Evolutionary conservation across 2,113 vertebrate species (phyloP).

Genomic region (Thryonomys swinderianus): DNA sequence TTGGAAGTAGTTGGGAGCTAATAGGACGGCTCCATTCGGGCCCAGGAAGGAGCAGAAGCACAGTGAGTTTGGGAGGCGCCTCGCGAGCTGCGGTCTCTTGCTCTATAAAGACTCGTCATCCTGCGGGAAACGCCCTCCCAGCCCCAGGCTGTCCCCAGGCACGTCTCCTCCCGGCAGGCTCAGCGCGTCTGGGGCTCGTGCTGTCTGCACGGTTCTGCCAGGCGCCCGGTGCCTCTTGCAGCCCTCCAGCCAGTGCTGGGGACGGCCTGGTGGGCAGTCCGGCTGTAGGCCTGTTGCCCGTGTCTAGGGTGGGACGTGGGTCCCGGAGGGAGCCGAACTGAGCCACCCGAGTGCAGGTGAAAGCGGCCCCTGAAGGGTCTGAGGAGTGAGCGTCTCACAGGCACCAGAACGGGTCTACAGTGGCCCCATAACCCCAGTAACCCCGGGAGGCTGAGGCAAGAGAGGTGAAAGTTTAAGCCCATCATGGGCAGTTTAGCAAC

Average conservation of each 20-base stretch:
- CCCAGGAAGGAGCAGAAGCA: rapidly evolving
- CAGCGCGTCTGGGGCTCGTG: no score
- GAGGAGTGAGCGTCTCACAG: neutral
- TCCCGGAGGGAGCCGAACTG: neutral
- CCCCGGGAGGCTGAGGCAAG: neutral
- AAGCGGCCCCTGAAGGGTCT: rapidly evolving
- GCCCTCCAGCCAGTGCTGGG: neutral
- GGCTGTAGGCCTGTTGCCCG: neutral
- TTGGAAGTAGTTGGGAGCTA: neutral
- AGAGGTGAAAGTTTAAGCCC: neutral
- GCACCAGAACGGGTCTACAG: neutral
- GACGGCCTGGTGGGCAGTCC: neutral
- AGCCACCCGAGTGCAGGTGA: rapidly evolving
- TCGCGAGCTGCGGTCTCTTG: neutral
- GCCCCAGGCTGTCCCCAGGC: neutral
- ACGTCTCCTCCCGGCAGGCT: neutral
- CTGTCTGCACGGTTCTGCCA: neutral
- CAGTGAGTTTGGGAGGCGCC: rapidly evolving
- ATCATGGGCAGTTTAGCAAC: neutral
- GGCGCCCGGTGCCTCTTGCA: neutral
- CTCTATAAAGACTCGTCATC: neutral
- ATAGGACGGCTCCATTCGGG: neutral
- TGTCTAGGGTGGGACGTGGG: neutral
- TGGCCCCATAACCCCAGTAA: neutral
- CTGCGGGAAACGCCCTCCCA: neutral